Conservation (phyloP, 2,888 invertebrate genomes). For the Trissolcus brochymenae region DNA sequence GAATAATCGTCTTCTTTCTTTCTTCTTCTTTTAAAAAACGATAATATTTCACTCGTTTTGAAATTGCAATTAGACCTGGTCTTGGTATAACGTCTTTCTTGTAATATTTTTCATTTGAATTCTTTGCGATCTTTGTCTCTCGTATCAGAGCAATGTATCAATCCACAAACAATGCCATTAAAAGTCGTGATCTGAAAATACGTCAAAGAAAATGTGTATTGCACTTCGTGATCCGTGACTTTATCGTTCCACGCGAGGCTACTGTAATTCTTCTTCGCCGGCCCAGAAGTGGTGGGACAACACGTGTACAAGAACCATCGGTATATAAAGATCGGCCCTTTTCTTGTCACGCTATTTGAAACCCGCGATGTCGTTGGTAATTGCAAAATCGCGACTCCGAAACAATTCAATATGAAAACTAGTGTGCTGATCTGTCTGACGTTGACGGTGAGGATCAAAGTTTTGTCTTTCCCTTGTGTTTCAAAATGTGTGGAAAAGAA, state of each 20-base stretch:
- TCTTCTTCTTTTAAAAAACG: conserved; percentile 3
- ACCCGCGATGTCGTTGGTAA: conserved; percentile 25
- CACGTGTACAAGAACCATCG: conserved; percentile 21
- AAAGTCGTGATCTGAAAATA: conserved; percentile 50
- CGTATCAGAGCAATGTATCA: conserved; percentile 34
- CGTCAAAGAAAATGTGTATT: conserved; percentile 22
- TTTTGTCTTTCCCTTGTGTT: conserved; percentile 10
- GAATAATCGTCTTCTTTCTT: neutral
- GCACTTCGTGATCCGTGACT: conserved; percentile 30
- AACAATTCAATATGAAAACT: too few relatives aligned
- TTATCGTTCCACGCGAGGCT: conserved; percentile 18
- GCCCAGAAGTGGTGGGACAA: conserved; percentile 39
- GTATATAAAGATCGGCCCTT: conserved; percentile 50
- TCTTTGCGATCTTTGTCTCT: conserved; percentile 14
- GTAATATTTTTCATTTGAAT: conserved; percentile 5
- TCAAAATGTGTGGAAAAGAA: too few relatives aligned
- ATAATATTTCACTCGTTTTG: conserved; percentile 18
- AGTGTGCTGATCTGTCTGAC: too few relatives aligned
- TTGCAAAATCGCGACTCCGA: too few relatives aligned
- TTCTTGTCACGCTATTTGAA: conserved; percentile 23
- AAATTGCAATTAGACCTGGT: conserved; percentile 23
- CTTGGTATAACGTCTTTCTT: neutral
- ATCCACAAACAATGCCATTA: conserved; percentile 46
- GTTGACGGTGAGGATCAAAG: conserved; percentile 17
- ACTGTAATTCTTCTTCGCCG: conserved; percentile 16